Evolutionary conservation across 2,797 vertebrate species (phyloP), one percentile per base, ranked within the genome.

Genomic region (Momotus momota): DNA sequence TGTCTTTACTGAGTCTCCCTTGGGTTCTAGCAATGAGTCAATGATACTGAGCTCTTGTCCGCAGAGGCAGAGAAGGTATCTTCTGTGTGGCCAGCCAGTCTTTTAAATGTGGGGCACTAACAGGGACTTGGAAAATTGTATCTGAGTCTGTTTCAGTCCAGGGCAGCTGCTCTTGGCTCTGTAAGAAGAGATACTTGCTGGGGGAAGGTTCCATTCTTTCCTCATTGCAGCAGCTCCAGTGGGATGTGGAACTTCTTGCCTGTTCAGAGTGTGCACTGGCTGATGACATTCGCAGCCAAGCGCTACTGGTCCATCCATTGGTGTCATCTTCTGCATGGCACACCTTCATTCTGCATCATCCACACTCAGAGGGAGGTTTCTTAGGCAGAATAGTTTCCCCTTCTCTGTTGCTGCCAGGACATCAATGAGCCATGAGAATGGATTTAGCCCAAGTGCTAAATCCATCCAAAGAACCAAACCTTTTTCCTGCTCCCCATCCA

Each of bases 11-110:
- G 29, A 46, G 14, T 27, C 33, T 51, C 14, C 1, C 54, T 11
- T 40, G 15, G 14, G 19, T 73, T 84, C 61, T 49, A 38, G 38
- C 12, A 55, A 11, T 55, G 18, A 3, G 1, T 52, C 64, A 58
- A 3, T 16, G n/a, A 25, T 49, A 12, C 0, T 7, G 12, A 38
- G 16, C 18, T 80, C 55, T 46, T 84, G 3, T 6, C 9, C 25
- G 14, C 3, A 20, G 62, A 85, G 38, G 12, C 20, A 83, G 55
- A 40, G 65, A 31, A 62, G 21, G 7, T 48, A 2, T 40, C 38
- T 9, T 1, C 35, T 35, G 35, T 38, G 51, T 57, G 19, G 3
- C 20, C 71, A 82, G 20, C 4, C 23, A 54, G 0, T 1, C 7
- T 65, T 75, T 46, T 11, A 46, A 8, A 62, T 15, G 86, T 49